Evolutionary conservation across 2,888 invertebrate species (phyloP).

Genomic region (Ochropleura leucogaster): DNA sequence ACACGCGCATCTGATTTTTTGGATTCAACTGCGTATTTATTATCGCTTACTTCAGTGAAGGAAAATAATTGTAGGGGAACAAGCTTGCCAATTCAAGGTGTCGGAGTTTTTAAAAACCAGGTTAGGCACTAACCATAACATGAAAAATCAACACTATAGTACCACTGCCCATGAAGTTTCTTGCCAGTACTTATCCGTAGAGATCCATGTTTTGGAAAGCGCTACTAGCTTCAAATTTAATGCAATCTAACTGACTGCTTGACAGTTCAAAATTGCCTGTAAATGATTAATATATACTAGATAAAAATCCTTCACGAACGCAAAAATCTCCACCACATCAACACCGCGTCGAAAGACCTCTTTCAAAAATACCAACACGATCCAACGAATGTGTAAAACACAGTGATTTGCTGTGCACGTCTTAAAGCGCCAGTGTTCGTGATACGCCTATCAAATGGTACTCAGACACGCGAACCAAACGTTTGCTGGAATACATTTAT

Average conservation of each 20-base stretch:
- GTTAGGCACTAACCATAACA: no score
- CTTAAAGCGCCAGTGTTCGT: conserved; percentile 61
- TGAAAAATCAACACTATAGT: neutral
- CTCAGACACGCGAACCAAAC: conserved; percentile 58
- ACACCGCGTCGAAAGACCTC: conserved; percentile 33
- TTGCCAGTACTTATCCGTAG: neutral
- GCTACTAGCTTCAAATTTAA: neutral
- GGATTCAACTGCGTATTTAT: no score
- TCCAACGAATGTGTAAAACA: conserved; percentile 63
- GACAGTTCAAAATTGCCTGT: neutral
- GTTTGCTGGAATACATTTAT: conserved; percentile 64
- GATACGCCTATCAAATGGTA: conserved; percentile 62
- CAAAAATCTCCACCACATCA: conserved; percentile 24
- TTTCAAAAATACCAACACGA: conserved; percentile 60
- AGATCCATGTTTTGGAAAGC: neutral
- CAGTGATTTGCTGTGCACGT: conserved; percentile 66
- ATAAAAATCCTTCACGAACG: conserved; percentile 10
- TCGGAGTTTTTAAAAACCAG: no score
- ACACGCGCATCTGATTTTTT: no score
- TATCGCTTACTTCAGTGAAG: no score
- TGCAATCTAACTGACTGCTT: neutral
- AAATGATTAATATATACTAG: neutral
- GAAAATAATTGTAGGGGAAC: no score
- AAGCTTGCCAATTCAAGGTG: no score
- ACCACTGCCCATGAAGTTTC: neutral